phyloP scores from a whole-genome alignment of 2,797 vertebrate genomes.

The Naso thynnoides region DNA sequence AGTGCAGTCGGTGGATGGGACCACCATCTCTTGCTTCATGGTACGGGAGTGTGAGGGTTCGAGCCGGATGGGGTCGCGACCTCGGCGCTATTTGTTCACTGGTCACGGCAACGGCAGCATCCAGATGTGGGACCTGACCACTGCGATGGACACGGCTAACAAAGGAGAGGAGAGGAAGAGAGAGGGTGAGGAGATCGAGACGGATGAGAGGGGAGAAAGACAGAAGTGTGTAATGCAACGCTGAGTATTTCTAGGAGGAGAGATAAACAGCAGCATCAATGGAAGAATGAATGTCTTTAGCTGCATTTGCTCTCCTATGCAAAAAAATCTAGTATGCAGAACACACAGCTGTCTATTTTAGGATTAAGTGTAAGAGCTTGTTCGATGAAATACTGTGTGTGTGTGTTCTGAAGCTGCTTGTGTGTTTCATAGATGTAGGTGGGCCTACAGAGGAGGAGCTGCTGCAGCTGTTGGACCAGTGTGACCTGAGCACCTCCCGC shows the following conservation, averaged over 20 bases:
- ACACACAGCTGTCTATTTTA: background rate
- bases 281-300: too few species aligned
- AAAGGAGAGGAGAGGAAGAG: slow-evolving; percentile 90
- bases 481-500: slow-evolving; percentile 95
- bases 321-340: background rate
- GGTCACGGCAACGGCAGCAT: slow-evolving; percentile 97
- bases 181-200: slow-evolving; percentile 66
- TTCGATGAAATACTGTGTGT: background rate
- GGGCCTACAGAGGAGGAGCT: slow-evolving; percentile 96
- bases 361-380: background rate
- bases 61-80: slow-evolving; percentile 96
- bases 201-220: background rate
- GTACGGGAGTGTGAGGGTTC: slow-evolving; percentile 97
- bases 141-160: slow-evolving; percentile 95
- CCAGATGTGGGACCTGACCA: slow-evolving; percentile 99
- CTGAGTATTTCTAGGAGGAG: background rate
- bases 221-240: background rate
- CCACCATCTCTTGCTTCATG: slow-evolving; percentile 94
- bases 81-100: slow-evolving; percentile 95
- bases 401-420: slow-evolving; percentile 16
- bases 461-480: slow-evolving; percentile 95
- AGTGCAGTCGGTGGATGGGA: slow-evolving; percentile 96
- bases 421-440: slow-evolving; percentile 86
- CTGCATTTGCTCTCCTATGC: background rate
- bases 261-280: background rate